A percentile compares a stretch with the other conserved stretches of the same genome.
phyloP scores from a whole-genome alignment of 2,888 invertebrate species.

The Macrosoma leucophasiata region DNA sequence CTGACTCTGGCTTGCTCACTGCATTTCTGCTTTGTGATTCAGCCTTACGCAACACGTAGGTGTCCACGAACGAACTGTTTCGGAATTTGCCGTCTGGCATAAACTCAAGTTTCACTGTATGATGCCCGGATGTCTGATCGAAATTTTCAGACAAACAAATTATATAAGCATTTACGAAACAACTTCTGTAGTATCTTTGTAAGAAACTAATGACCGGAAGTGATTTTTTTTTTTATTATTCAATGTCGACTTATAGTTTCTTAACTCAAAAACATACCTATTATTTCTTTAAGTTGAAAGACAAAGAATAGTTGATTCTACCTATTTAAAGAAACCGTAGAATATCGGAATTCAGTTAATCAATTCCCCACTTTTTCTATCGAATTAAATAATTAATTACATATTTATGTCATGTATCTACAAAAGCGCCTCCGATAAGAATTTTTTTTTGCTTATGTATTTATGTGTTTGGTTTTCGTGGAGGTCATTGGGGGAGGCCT shows the following conservation, averaged over 20 bases:
- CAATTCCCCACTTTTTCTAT: too few relatives aligned
- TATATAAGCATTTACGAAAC: neutral
- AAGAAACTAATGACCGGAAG: neutral
- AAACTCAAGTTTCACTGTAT: conserved; percentile 30
- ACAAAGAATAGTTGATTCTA: too few relatives aligned
- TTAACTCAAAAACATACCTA: neutral
- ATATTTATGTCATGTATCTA: too few relatives aligned
- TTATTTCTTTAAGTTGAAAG: neutral
- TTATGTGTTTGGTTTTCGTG: too few relatives aligned
- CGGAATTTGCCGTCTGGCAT: conserved; percentile 48
- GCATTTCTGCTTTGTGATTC: conserved; percentile 71
- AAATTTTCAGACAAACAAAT: conserved; percentile 16
- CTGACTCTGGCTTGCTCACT: conserved; percentile 63
- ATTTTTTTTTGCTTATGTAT: too few relatives aligned
- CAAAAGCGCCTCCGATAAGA: too few relatives aligned
- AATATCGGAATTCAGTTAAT: too few relatives aligned
- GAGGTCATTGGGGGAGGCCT: too few relatives aligned
- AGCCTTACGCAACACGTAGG: conserved; percentile 62
- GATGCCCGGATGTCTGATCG: conserved; percentile 25
- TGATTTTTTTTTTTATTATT: neutral
- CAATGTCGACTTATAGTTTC: neutral
- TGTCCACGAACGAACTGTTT: conserved; percentile 47
- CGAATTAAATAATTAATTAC: neutral
- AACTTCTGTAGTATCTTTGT: conserved; percentile 1
- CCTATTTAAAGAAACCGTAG: too few relatives aligned